Base-by-base conservation (phyloP, 2,888 invertebrate species). In the Drosophila basisetae region DNA sequence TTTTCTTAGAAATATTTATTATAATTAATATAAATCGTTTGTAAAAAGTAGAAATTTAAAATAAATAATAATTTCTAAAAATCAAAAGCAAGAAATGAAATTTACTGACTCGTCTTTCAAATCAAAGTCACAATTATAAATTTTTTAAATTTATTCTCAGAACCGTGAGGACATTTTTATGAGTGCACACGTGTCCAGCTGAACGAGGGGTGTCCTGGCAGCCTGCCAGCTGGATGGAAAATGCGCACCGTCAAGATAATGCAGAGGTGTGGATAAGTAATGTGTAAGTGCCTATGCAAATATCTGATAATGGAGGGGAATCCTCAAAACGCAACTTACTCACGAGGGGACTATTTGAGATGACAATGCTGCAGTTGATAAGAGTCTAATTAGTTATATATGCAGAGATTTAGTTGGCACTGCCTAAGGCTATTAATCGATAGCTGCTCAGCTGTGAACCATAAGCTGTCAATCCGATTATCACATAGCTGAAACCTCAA, bases 401-500 rank as follows among this genome's bases (percentile, higher is more conserved):
- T 68, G 22, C 5, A 16, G 16, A 31, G 41, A 43, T 25, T 47
- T 18, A 11, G 28, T 22, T 41, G 39, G 30, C 22, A n/a, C 31
- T n/a, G 10, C 16, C 16, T 30, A 4, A 35, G 16, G 16, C 43
- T 31, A 60, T 28, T 33, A 28, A 35, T 62, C 22, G 55, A 49
- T 54, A 18, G 37, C 62, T 30, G 25, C 62, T 22, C 25, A 30
- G 22, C 35, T 49, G 22, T 50, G 41, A 53, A 43, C 52, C 55
- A 41, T 67, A 71, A 66, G 53, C 71, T 82, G 73, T 77, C 80
- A 77, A 85, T 74, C 67, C 67, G 83, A 70, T 79, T 74, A 67
- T 76, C 63, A 68, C 65, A 73, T 54, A 54, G 33, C 64, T 35
- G 56, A 65, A 43, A 43, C 56, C 60, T 43, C 37, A 61, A 47